phyloP scores from a whole-genome alignment of 1,140 invertebrate genomes.

The Psilanteris sp. region DNA sequence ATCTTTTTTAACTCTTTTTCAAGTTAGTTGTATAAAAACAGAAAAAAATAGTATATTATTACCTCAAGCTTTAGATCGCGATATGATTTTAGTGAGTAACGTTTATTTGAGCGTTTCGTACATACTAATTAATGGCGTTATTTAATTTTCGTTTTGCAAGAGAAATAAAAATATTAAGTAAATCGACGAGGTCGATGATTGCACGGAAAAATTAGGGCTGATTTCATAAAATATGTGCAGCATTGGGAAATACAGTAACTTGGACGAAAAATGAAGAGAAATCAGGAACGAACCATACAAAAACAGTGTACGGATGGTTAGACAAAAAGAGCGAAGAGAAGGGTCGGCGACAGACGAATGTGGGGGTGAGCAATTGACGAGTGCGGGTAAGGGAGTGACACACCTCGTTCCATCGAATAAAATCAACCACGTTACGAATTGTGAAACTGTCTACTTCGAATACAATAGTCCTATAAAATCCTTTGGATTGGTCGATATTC shows the following conservation, averaged over 20 bases:
- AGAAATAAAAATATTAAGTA: no score
- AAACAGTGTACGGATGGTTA: conserved; percentile 52
- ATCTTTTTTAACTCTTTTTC: no score
- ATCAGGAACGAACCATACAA: conserved; percentile 37
- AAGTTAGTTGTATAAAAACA: no score
- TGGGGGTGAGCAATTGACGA: conserved; percentile 50
- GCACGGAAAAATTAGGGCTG: conserved; percentile 35
- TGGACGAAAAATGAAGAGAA: conserved; percentile 45
- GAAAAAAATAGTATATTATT: no score
- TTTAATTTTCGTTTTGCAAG: no score
- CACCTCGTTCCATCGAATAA: conserved; percentile 59
- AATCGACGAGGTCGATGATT: no score
- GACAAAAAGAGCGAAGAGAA: conserved; percentile 46
- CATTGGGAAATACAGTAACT: conserved; percentile 22
- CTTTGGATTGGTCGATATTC: conserved; percentile 53
- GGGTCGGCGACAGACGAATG: conserved; percentile 44
- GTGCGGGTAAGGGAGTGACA: conserved; percentile 35
- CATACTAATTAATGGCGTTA: no score
- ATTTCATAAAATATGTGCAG: conserved; percentile 39
- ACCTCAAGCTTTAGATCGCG: no score
- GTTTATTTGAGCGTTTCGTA: no score
- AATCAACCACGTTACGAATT: conserved; percentile 62
- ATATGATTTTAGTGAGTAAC: no score
- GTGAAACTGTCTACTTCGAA: conserved; percentile 58
- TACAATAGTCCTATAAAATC: conserved; percentile 58